Evolutionary conservation across 2,113 vertebrate species (phyloP).

Genomic region (Misgurnus mizolepis): DNA sequence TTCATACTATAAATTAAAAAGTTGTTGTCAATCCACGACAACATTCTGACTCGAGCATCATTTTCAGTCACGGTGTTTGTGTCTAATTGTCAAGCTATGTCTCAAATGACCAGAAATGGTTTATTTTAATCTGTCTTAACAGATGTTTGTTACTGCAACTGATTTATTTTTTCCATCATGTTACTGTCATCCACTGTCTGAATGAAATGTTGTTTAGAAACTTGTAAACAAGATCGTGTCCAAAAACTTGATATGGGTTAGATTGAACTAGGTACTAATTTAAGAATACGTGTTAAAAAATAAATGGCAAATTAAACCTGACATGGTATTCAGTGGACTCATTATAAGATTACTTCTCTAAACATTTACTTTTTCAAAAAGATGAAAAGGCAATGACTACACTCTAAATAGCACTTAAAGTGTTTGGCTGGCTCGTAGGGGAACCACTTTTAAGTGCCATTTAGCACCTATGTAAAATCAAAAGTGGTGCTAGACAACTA

Average conservation of each 20-base stretch:
- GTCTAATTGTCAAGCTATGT: neutral
- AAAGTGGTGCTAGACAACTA: too few species aligned
- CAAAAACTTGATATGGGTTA: neutral
- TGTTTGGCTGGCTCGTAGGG: too few species aligned
- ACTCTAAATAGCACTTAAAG: too few species aligned
- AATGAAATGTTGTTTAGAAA: neutral
- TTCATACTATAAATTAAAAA: neutral
- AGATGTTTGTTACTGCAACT: neutral
- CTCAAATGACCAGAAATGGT: constrained; percentile 10
- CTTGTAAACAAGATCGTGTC: neutral
- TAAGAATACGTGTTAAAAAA: neutral
- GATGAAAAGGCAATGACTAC: too few species aligned
- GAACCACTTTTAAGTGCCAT: too few species aligned
- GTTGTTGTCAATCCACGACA: constrained; percentile 9
- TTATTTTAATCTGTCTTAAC: neutral
- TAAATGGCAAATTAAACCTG: neutral
- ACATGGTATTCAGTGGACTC: neutral
- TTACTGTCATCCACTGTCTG: neutral
- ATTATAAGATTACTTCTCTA: neutral
- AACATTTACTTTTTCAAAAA: constrained; percentile 12
- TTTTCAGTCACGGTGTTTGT: constrained; percentile 27
- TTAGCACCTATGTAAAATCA: too few species aligned
- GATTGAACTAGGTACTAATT: neutral
- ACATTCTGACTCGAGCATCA: neutral
- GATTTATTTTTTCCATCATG: neutral